phyloP scores from a whole-genome alignment of 2,113 vertebrate species.

The Rhynchopsitta pachyrhyncha region DNA sequence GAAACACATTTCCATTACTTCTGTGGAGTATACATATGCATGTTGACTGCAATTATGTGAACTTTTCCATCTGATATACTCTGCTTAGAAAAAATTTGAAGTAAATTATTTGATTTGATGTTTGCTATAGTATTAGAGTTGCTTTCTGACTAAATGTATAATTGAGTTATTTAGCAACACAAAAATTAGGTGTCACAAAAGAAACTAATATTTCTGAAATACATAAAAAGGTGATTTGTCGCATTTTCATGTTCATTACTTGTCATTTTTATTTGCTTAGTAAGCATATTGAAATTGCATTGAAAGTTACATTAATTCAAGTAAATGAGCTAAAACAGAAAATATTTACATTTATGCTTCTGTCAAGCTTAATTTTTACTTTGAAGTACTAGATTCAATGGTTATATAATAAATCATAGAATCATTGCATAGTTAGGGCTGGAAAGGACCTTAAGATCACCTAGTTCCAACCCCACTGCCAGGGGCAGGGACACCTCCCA shows the following conservation, averaged over 20 bases:
- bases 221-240: background rate
- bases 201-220: background rate
- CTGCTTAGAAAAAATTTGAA: background rate
- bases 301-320: background rate
- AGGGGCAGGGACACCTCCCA: too few species aligned
- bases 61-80: background rate
- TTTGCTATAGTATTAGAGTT: background rate
- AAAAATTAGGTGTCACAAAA: background rate
- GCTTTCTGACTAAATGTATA: background rate
- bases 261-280: background rate
- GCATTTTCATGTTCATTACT: background rate
- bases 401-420: background rate
- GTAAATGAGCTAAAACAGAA: background rate
- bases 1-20: background rate
- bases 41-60: background rate
- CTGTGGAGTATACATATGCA: background rate
- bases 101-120: background rate
- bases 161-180: background rate
- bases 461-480: too few species aligned
- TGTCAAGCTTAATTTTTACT: background rate
- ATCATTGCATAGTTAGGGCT: too few species aligned
- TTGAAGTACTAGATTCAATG: background rate
- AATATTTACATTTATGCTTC: background rate
- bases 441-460: too few species aligned
- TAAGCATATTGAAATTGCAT: background rate